A percentile compares a stretch with the other conserved stretches of the same genome.
phyloP scores from a whole-genome alignment of 2,797 vertebrate genomes.

The Siniperca scherzeri region DNA sequence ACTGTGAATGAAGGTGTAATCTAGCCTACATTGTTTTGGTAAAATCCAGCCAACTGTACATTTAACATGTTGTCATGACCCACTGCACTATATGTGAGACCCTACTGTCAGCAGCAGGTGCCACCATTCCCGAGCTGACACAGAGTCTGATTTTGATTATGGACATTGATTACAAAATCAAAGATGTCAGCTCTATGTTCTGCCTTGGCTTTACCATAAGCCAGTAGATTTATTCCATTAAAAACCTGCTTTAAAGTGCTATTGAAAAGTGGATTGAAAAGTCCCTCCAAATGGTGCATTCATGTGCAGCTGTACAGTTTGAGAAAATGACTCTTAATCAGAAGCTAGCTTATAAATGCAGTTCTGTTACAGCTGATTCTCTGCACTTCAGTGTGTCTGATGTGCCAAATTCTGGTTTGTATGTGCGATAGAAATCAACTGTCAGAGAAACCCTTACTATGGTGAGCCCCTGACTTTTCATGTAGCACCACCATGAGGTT shows the following conservation, averaged over 20 bases:
- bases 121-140: conserved; percentile 24
- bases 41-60: conserved; percentile 21
- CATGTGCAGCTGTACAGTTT: neutral
- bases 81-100: conserved; percentile 29
- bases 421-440: neutral
- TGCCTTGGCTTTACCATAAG: neutral
- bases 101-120: conserved; percentile 22
- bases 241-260: neutral
- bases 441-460: neutral
- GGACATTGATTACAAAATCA: conserved; percentile 1
- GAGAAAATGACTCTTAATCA: neutral
- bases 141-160: conserved; percentile 4
- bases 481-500: neutral
- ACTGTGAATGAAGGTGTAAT: conserved; percentile 13
- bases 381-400: neutral
- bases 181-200: conserved; percentile 3
- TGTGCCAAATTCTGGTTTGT: neutral
- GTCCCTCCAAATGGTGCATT: neutral
- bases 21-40: conserved; percentile 21
- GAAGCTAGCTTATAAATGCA: neutral
- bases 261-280: neutral
- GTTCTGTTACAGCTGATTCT: neutral
- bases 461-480: neutral
- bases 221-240: neutral
- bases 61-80: conserved; percentile 28